phyloP scores from a whole-genome alignment of 2,113 vertebrate genomes.

The Capricornis sumatraensis region DNA sequence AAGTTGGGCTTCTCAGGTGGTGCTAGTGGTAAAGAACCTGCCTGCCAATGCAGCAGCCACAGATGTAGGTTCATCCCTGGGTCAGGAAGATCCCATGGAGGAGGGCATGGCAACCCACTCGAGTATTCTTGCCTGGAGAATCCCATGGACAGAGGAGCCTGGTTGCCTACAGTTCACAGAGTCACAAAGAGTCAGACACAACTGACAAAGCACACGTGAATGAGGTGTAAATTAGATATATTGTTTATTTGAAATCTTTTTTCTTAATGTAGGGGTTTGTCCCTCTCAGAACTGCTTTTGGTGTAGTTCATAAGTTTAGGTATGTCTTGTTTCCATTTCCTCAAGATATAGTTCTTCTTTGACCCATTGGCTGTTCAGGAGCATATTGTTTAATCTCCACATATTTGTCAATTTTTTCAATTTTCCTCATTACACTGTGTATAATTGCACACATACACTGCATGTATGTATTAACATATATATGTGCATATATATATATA shows the following conservation, averaged over 20 bases:
- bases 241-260: neutral
- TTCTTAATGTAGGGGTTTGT: neutral
- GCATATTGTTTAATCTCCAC: neutral
- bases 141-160: neutral
- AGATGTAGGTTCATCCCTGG: neutral
- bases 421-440: neutral
- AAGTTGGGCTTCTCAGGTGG: neutral
- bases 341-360: neutral
- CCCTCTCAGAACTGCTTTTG: neutral
- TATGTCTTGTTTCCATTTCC: neutral
- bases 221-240: neutral
- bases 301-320: neutral
- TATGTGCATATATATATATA: neutral
- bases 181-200: neutral
- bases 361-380: neutral
- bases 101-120: neutral
- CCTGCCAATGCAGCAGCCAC: neutral
- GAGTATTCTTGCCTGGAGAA: neutral
- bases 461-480: neutral
- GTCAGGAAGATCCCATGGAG: neutral
- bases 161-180: neutral
- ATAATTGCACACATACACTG: neutral
- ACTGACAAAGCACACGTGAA: neutral
- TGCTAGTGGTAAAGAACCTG: neutral
- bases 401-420: neutral